Conservation (phyloP, 2,797 vertebrate species). For the Sarcophilus harrisii region DNA sequence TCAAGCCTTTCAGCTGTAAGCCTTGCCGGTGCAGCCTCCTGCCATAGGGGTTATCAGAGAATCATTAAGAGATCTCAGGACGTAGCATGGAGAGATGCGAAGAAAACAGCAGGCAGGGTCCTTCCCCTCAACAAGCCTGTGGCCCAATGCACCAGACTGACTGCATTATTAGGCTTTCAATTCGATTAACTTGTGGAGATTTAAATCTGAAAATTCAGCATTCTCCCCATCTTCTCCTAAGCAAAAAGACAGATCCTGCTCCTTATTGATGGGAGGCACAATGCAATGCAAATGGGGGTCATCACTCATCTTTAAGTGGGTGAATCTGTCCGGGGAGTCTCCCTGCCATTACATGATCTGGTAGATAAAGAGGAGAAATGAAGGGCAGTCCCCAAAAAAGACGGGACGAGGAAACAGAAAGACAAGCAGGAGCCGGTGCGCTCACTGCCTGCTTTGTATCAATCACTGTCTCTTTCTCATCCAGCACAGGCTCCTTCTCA, state of each 20-base stretch:
- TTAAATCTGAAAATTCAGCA: constrained; percentile 26
- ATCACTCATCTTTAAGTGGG: background rate
- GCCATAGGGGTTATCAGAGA: background rate
- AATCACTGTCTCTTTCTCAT: background rate
- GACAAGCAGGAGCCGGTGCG: background rate
- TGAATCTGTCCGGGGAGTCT: background rate
- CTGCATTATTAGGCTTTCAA: background rate
- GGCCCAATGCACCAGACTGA: background rate
- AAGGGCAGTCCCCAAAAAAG: background rate
- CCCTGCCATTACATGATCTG: background rate
- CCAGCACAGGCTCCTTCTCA: background rate
- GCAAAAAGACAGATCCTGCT: background rate
- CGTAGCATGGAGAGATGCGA: rapidly evolving
- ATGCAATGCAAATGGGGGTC: background rate
- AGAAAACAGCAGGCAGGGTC: background rate
- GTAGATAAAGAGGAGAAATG: background rate
- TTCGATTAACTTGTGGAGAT: background rate
- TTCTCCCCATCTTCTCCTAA: constrained; percentile 36
- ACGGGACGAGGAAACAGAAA: background rate
- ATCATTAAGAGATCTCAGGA: background rate
- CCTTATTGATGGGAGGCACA: background rate
- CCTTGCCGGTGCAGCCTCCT: background rate
- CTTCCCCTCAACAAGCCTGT: background rate
- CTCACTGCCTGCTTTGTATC: background rate
- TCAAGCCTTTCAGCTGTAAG: background rate